A percentile compares a stretch with the other conserved stretches of the same genome.
These are phyloP conservation scores for Stegastes partitus DNA, from an alignment of 2,113 vertebrate species.

Conservation along the genomic window DNA sequence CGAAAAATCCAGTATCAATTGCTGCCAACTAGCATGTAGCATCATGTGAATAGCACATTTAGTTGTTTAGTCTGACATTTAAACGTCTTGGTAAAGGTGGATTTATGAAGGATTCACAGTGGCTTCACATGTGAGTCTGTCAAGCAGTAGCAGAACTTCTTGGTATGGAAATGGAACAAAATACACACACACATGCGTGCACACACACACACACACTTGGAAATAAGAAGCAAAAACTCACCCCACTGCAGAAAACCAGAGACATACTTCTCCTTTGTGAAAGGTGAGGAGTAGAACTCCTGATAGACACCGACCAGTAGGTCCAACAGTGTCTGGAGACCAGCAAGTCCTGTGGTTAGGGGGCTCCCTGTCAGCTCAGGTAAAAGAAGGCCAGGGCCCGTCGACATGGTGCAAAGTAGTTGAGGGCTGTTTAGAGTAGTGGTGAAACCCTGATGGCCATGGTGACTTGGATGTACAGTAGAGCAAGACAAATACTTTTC, in stretches of 20 bases:
- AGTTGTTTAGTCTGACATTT: too few relatives aligned
- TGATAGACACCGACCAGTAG: constrained; percentile 90
- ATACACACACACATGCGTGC: too few relatives aligned
- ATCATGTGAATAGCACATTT: too few relatives aligned
- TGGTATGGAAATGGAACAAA: too few relatives aligned
- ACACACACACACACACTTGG: too few relatives aligned
- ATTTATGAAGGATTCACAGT: too few relatives aligned
- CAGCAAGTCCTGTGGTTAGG: constrained; percentile 76
- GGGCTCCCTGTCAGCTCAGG: constrained; percentile 68
- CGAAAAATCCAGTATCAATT: too few relatives aligned
- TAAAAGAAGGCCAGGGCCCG: constrained; percentile 49
- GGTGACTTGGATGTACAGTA: not conserved
- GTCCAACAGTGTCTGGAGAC: constrained; percentile 89
- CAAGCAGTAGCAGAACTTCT: too few relatives aligned
- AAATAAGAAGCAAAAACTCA: constrained; percentile 78
- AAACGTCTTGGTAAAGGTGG: too few relatives aligned
- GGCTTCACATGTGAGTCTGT: too few relatives aligned
- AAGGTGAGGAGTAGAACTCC: constrained; percentile 84
- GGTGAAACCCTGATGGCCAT: constrained; percentile 49
- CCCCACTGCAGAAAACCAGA: constrained; percentile 89
- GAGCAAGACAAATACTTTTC: not conserved
- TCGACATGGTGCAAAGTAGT: constrained; percentile 67
- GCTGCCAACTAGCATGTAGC: too few relatives aligned
- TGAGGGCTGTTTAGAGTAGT: constrained; percentile 34
- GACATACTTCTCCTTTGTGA: constrained; percentile 86